Conservation (phyloP, 2,888 invertebrate species). For the Agrotis ipsilon region DNA sequence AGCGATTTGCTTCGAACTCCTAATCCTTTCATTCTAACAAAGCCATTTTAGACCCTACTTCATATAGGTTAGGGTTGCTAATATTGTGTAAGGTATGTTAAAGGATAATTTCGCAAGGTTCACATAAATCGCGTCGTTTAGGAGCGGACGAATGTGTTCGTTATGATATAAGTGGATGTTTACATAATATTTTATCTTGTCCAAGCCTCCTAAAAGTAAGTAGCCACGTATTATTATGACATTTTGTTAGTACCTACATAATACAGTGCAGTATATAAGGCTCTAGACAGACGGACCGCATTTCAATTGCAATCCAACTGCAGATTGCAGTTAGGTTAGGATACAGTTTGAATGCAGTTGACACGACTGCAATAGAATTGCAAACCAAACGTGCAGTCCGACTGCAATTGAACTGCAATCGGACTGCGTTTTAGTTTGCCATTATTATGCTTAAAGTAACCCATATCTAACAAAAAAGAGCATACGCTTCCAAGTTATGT, state of each 20-base stretch:
- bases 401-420: too few relatives aligned
- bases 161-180: constrained; percentile 74
- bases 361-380: too few relatives aligned
- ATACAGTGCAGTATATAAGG: too few relatives aligned
- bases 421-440: too few relatives aligned
- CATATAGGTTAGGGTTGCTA: constrained; percentile 6
- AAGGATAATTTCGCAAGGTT: constrained; percentile 63
- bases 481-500: too few relatives aligned
- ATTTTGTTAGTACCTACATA: neutral
- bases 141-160: constrained; percentile 78
- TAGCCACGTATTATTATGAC: neutral
- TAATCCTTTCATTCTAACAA: constrained; percentile 22
- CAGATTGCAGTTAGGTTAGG: too few relatives aligned
- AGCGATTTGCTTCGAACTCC: constrained; percentile 33
- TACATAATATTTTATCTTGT: constrained; percentile 77
- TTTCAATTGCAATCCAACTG: too few relatives aligned
- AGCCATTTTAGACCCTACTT: constrained; percentile 21
- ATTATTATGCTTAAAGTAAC: too few relatives aligned
- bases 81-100: neutral
- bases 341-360: too few relatives aligned
- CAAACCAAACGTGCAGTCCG: too few relatives aligned
- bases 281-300: too few relatives aligned
- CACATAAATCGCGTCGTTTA: constrained; percentile 76
- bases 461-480: neutral
- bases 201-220: constrained; percentile 20